These are phyloP conservation scores for human DNA, from an alignment of 2,113 vertebrate genomes.

Conservation along the genomic window GRCh38 chr9:10711001-10711500, in stretches of 20 bases:
- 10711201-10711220: too few species aligned
- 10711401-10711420: background rate
- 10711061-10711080: background rate
- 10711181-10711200: background rate
- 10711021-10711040: background rate
- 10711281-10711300: background rate
- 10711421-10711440: background rate
- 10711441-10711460: background rate
- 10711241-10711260: background rate
- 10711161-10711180: background rate
- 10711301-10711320: background rate
- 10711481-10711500: background rate
- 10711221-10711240: background rate
- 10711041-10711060: background rate
- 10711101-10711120: background rate
- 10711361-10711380: background rate
- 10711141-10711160: background rate
- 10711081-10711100: background rate
- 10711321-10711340: background rate
- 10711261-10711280: background rate
- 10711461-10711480: background rate
- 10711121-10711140: background rate
- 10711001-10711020: background rate
- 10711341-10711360: background rate
- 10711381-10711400: background rate